phyloP scores from a whole-genome alignment of 1,140 invertebrate genomes.

The Stegodyphus dumicola region DNA sequence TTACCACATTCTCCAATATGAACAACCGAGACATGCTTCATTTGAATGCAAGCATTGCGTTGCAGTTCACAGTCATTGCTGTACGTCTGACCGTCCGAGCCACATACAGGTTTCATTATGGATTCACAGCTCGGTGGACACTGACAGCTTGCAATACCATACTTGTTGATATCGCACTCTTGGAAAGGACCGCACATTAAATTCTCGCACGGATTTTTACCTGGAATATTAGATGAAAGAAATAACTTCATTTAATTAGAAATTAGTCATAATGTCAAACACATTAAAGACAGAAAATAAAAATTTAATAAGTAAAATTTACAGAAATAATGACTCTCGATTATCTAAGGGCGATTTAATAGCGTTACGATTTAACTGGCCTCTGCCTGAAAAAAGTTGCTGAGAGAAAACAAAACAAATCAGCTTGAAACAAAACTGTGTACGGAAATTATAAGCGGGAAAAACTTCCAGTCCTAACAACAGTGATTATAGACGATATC shows the following conservation, averaged over 20 bases:
- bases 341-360: too few species aligned
- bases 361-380: too few species aligned
- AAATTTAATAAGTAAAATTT: not conserved
- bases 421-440: too few species aligned
- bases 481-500: too few species aligned
- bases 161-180: constrained; percentile 84
- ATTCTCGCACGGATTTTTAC: constrained; percentile 82
- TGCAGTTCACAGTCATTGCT: constrained; percentile 60
- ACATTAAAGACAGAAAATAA: not conserved
- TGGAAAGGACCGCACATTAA: constrained; percentile 79
- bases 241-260: not conserved
- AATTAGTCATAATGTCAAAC: too few species aligned
- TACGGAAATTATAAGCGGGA: too few species aligned
- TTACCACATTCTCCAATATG: constrained; percentile 88
- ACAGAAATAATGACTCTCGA: too few species aligned
- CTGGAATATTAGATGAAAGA: constrained; percentile 69
- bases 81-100: constrained; percentile 71
- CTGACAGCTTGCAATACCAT: constrained; percentile 83
- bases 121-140: constrained; percentile 81
- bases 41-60: constrained; percentile 74
- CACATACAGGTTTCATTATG: constrained; percentile 79
- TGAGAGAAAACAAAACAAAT: too few species aligned
- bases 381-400: too few species aligned
- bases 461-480: too few species aligned
- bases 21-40: constrained; percentile 78